Evolutionary conservation across 37 sponge, comb jelly and placozoan genomes (phyloP), one percentile per base, ranked within the genome.

Genomic region (Halisarca cf. caerulea): DNA sequence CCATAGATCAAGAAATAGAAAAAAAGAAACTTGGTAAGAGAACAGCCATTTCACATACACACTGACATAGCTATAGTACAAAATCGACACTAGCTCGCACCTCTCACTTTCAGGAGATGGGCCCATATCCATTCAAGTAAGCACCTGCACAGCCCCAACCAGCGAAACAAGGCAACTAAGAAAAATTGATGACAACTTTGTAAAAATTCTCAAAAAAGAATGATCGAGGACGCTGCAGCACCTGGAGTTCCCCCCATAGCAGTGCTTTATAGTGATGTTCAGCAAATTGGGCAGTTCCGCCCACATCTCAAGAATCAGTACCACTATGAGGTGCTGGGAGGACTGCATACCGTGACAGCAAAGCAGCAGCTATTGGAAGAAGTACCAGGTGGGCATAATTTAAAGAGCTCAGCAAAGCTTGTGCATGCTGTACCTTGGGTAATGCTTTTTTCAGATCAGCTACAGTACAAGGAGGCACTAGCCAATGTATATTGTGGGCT

Each of bases 271-370:
- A 85, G 30, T 25, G 68, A 62, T 45, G 58, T 89, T 0, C 41
- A 33, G 28, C 57, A 3, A 3, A 28, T n/a, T 2, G 80, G 2
- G 7, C 45, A 36, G 11, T 90, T 70, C 41, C 33, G 79, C 23
- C 47, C 7, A 5, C 58, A 40, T 21, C 69, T 41, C 58, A 78
- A 79, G 23, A 51, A 78, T 70, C 83, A 82, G 17, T 88, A 88
- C 73, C 51, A 83, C 25, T 88, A 88, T 33, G 89, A 88, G 37
- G 84, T 88, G 3, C 68, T 83, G 7, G 89, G 89, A 21, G 89
- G 89, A 0, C 38, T 80, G 41, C 89, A 88, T 59, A 83, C 59
- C 35, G 0, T 42, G 3, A 73, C 38, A 25, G 78, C 79, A 0
- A 82, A 77, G 71, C 1, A 39, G 36, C 38, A 82, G n/a, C 37